Percentiles rank a stretch among this genome's conserved stretches.
Conservation (phyloP, 2,797 vertebrate genomes). For the Mallotus villosus region DNA sequence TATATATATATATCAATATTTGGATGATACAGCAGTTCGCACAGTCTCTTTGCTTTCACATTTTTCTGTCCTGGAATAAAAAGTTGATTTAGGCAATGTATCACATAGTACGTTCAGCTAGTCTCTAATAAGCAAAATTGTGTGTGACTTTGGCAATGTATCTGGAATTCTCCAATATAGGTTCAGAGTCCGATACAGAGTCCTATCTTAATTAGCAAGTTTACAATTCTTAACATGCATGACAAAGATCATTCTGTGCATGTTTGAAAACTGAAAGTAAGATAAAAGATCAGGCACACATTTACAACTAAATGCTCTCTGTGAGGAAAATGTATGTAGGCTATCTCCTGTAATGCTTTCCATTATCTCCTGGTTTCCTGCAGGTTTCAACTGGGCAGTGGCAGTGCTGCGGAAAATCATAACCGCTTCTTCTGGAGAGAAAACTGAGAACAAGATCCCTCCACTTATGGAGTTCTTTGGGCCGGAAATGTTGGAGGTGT, state of each 20-base stretch:
- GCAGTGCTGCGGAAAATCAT: conserved; percentile 64
- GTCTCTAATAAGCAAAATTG: neutral
- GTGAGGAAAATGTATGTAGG: neutral
- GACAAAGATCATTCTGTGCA: neutral
- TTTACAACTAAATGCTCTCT: neutral
- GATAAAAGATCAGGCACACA: neutral
- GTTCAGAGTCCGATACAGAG: neutral
- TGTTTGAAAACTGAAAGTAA: neutral
- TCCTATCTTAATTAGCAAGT: neutral
- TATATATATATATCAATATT: no score
- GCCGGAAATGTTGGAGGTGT: conserved; percentile 48
- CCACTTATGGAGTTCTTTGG: conserved; percentile 68
- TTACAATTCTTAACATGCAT: neutral
- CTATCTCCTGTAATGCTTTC: neutral
- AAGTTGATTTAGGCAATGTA: neutral
- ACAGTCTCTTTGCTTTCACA: no score
- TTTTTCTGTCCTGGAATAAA: no score
- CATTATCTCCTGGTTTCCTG: neutral
- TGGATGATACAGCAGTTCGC: no score
- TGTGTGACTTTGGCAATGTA: neutral
- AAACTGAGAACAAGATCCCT: conserved; percentile 27
- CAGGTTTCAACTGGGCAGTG: conserved; percentile 77
- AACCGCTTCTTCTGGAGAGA: conserved; percentile 28
- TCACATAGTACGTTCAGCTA: neutral
- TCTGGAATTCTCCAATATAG: neutral